Percentiles rank a stretch among this genome's conserved stretches.
Conservation (phyloP, 2,888 invertebrate genomes). For the Eilema caniola region DNA sequence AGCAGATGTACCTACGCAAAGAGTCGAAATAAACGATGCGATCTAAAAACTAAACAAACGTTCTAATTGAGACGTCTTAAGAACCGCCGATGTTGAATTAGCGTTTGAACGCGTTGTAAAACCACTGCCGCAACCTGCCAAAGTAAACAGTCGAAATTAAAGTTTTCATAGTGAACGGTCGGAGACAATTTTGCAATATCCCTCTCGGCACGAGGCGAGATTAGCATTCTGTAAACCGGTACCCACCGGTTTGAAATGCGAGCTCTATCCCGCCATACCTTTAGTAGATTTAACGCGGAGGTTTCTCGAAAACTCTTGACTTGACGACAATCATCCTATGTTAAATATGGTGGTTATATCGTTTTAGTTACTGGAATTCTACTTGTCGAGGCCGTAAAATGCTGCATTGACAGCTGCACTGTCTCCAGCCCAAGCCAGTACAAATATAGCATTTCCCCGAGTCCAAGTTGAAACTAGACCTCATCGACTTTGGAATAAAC, state of each 20-base stretch:
- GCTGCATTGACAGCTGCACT: neutral
- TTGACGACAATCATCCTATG: neutral
- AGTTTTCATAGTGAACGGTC: slow-evolving; percentile 53
- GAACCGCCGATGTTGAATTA: slow-evolving; percentile 56
- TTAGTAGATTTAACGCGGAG: slow-evolving; percentile 26
- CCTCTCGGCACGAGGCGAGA: slow-evolving; percentile 46
- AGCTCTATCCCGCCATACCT: slow-evolving; percentile 14
- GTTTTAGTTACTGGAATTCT: neutral
- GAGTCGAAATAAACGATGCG: slow-evolving; percentile 1
- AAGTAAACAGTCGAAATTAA: slow-evolving; percentile 63
- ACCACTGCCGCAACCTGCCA: slow-evolving; percentile 48
- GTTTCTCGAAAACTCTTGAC: slow-evolving; percentile 16
- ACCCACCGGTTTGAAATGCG: slow-evolving; percentile 41
- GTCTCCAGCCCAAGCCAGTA: neutral
- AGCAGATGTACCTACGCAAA: neutral
- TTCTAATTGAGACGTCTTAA: slow-evolving; percentile 60
- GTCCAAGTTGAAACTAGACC: neutral
- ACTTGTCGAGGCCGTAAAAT: neutral
- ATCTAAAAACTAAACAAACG: slow-evolving; percentile 53
- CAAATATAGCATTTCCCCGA: neutral
- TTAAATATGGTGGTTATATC: neutral
- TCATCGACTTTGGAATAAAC: neutral
- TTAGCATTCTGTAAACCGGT: slow-evolving; percentile 57
- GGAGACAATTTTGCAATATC: slow-evolving; percentile 55
- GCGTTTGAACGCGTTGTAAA: slow-evolving; percentile 47